phyloP scores from a whole-genome alignment of 2,113 vertebrate genomes.

The Rhabdornis inornatus region DNA sequence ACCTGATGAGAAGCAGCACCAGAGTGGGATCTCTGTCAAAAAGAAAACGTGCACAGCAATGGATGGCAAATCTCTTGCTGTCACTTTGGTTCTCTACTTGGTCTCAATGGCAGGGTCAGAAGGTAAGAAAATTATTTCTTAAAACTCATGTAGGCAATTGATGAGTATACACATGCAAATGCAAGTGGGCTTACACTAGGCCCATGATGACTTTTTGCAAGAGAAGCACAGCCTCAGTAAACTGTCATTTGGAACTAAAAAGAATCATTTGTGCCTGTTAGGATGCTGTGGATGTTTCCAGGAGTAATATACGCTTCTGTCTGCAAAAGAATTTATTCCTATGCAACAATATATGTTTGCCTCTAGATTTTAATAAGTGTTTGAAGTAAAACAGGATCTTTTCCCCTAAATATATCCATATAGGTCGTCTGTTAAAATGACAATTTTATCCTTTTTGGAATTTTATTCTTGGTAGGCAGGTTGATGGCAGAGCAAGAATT shows the following conservation, averaged over 20 bases:
- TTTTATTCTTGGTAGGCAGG: neutral
- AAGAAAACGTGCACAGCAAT: neutral
- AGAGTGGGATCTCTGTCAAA: neutral
- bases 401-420: neutral
- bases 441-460: neutral
- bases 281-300: neutral
- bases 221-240: neutral
- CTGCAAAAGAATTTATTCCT: neutral
- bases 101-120: conserved; percentile 51
- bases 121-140: conserved; percentile 66
- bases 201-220: neutral
- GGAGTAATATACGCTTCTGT: neutral
- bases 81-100: conserved; percentile 41
- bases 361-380: neutral
- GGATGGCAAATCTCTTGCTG: neutral
- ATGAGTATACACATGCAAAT: neutral
- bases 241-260: neutral
- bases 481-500: neutral
- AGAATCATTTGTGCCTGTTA: neutral
- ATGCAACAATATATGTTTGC: neutral
- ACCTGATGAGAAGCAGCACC: neutral
- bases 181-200: neutral
- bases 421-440: neutral
- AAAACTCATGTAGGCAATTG: neutral
- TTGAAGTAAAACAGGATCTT: neutral